phyloP scores from a whole-genome alignment of 2,797 vertebrate genomes.

The Tachyglossus aculeatus region DNA sequence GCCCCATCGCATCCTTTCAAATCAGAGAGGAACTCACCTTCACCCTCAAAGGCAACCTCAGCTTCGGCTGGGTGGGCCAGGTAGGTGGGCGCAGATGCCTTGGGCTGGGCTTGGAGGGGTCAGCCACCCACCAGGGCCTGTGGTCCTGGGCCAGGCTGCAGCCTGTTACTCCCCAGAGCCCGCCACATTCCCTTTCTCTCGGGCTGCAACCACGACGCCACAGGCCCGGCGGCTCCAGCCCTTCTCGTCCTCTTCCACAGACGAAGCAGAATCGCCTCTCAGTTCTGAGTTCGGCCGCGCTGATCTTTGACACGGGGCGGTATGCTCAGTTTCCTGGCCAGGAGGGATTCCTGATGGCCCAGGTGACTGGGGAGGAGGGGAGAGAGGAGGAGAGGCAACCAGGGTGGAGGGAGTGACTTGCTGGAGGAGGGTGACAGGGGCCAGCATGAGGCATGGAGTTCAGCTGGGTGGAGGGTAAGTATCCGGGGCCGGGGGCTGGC shows the following conservation, averaged over 20 bases:
- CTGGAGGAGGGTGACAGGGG: background rate
- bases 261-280: conserved; percentile 66
- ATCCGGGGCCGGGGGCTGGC: background rate
- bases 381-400: background rate
- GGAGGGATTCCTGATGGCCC: conserved; percentile 12
- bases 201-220: fast-evolving
- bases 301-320: conserved; percentile 71
- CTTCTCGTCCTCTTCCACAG: conserved; percentile 56
- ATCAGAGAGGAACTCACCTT: conserved; percentile 43
- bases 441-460: background rate
- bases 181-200: background rate
- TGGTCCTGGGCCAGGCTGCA: no score
- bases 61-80: conserved; percentile 76
- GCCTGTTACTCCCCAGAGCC: background rate
- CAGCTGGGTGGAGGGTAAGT: background rate
- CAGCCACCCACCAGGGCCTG: fast-evolving
- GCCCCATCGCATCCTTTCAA: conserved; percentile 53
- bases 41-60: conserved; percentile 75
- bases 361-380: conserved; percentile 44
- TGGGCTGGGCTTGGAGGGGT: background rate
- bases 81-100: background rate
- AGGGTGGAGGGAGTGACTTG: background rate
- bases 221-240: background rate
- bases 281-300: conserved; percentile 71
- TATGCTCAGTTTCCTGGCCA: conserved; percentile 71